Conservation (phyloP, 2,113 vertebrate genomes). For the Stictonetta naevosa region DNA sequence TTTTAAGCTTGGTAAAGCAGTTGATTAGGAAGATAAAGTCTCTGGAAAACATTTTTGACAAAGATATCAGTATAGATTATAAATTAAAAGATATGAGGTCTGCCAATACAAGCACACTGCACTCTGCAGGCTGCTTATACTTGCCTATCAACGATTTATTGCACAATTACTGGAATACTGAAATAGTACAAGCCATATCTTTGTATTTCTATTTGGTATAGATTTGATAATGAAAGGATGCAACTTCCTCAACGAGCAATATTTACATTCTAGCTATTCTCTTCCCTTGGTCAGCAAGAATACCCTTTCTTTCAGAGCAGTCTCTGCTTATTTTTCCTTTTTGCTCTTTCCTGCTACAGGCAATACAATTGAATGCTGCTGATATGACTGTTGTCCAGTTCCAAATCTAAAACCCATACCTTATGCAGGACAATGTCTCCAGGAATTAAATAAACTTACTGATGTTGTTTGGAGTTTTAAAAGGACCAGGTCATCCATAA, state of each 20-base stretch:
- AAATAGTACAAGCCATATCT: background rate
- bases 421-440: background rate
- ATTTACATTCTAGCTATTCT: background rate
- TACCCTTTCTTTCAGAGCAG: background rate
- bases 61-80: slow-evolving; percentile 64
- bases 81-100: slow-evolving; percentile 35
- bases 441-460: background rate
- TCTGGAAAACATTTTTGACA: slow-evolving; percentile 55
- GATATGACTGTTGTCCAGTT: background rate
- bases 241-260: background rate
- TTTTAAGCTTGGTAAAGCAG: slow-evolving; percentile 34
- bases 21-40: slow-evolving; percentile 50
- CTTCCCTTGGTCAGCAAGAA: background rate
- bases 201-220: background rate
- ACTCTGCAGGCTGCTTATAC: background rate
- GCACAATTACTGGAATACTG: slow-evolving; percentile 35
- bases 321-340: background rate
- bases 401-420: background rate
- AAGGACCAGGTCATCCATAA: background rate
- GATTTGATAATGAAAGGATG: background rate
- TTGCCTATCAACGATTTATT: slow-evolving; percentile 16
- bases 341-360: background rate
- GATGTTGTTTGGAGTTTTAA: background rate
- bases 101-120: slow-evolving; percentile 25
- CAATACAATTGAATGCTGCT: background rate